Conservation (phyloP, 2,113 vertebrate genomes). For the Smithornis capensis region DNA sequence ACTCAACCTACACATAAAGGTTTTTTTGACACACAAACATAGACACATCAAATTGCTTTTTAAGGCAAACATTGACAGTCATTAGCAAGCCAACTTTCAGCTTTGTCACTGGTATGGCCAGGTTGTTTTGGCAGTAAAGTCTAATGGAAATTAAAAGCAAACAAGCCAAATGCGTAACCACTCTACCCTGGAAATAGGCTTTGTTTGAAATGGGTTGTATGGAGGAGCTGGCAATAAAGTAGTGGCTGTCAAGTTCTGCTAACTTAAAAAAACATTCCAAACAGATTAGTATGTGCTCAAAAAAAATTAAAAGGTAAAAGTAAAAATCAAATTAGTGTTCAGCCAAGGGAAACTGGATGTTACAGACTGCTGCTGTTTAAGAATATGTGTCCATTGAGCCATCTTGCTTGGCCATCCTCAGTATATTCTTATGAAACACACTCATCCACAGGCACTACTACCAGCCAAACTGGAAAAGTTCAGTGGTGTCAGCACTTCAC, state of each 20-base stretch:
- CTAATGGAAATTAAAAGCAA: not conserved
- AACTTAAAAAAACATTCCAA: not conserved
- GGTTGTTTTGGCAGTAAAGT: not conserved
- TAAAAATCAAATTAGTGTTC: not conserved
- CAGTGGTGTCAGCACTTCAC: not conserved
- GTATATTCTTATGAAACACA: not conserved
- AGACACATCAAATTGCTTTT: not conserved
- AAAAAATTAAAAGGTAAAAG: not conserved
- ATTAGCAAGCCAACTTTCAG: not conserved
- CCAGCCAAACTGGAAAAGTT: not conserved
- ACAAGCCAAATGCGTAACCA: not conserved
- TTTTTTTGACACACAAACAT: not conserved
- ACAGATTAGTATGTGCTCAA: not conserved
- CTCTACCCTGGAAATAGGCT: not conserved
- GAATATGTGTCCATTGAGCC: not conserved
- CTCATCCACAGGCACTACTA: not conserved
- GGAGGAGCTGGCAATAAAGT: not conserved
- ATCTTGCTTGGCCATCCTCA: not conserved
- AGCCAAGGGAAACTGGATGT: not conserved
- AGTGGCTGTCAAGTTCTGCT: not conserved
- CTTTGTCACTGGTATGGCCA: not conserved
- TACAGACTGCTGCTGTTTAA: not conserved
- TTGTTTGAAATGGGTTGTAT: not conserved
- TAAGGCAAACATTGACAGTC: not conserved
- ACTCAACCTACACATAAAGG: not conserved